Percentiles rank a stretch among this genome's conserved stretches.
Evolutionary conservation across 2,113 vertebrate species (phyloP).

Genomic region (Notechis scutatus): DNA sequence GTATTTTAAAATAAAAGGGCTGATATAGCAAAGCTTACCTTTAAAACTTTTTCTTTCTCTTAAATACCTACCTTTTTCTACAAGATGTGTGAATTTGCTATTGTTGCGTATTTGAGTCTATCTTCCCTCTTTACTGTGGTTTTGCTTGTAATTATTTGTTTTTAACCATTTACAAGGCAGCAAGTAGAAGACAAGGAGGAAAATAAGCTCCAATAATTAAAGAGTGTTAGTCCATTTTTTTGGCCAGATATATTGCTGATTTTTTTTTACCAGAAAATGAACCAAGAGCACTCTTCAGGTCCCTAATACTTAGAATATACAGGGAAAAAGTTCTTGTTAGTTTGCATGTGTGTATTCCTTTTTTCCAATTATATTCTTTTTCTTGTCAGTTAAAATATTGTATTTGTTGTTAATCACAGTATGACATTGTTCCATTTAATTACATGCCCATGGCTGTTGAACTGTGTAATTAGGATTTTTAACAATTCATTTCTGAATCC

Average conservation of each 20-base stretch:
- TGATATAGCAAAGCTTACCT: not conserved
- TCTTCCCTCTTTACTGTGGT: not conserved
- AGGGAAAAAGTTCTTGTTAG: constrained; percentile 22
- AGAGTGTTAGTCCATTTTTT: constrained; percentile 22
- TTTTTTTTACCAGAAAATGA: constrained; percentile 30
- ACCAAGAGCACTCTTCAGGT: not conserved
- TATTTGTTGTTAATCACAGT: constrained; percentile 62
- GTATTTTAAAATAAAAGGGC: not conserved
- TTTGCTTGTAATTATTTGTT: not conserved
- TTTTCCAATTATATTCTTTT: constrained; percentile 43
- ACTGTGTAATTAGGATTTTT: constrained; percentile 58
- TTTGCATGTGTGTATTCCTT: constrained; percentile 16
- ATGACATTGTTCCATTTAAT: constrained; percentile 58
- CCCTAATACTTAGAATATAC: constrained; percentile 21
- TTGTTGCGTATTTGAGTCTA: not conserved
- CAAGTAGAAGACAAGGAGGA: not conserved
- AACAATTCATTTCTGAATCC: constrained; percentile 60
- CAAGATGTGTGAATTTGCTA: not conserved
- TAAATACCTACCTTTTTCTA: not conserved
- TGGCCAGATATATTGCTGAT: constrained; percentile 19
- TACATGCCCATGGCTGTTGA: constrained; percentile 56
- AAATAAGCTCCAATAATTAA: constrained; percentile 28
- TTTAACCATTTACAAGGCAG: not conserved
- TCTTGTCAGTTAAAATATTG: constrained; percentile 63
- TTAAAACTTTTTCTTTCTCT: constrained; percentile 22